Evolutionary conservation across 2,113 vertebrate genomes (phyloP), one percentile per base, ranked within the genome.

Genomic region (Aegithalos caudatus): DNA sequence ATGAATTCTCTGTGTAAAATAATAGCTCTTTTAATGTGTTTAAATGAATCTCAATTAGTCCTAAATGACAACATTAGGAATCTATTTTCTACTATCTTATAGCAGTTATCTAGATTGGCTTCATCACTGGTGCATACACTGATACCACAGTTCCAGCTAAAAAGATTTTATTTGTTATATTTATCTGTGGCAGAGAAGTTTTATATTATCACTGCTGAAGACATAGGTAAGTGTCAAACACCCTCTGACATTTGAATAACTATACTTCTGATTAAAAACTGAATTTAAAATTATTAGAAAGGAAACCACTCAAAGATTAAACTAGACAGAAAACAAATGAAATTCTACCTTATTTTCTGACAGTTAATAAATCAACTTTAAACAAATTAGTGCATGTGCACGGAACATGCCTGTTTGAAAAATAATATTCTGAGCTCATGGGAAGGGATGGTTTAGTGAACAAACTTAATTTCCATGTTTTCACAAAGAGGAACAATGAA

Each of bases 291-390:
- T 74, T 1, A 71, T 57, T 82, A 1, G 54, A 72, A 88, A 82
- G 64, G 29, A 80, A 76, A 71, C 9, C 4, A 62, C 50, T 73
- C 3, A 2, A 66, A 50, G 10, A 81, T 83, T 80, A 88, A 93
- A 72, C 54, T 53, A 81, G 47, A 50, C 58, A 92, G 67, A 73
- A 83, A 88, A 42, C 12, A 95, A 83, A 90, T 86, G 1, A 65
- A 92, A 83, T 73, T 88, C 51, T 53, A 70, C 64, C 67, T 88
- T 81, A 54, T 70, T 93, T 83, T 84, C 33, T 81, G 72, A 57
- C 69, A 90, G 57, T 67, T 86, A 90, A 93, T 91, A 86, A 78
- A 93, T 86, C 50, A 93, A 33, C 42, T 71, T 88, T 60, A 81
- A 90, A 53, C 7, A 69, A 95, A 93, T 80, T 42, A 57, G 8